Evolutionary conservation across 2,113 vertebrate species (phyloP).

Genomic region (Aegotheles bennettii): DNA sequence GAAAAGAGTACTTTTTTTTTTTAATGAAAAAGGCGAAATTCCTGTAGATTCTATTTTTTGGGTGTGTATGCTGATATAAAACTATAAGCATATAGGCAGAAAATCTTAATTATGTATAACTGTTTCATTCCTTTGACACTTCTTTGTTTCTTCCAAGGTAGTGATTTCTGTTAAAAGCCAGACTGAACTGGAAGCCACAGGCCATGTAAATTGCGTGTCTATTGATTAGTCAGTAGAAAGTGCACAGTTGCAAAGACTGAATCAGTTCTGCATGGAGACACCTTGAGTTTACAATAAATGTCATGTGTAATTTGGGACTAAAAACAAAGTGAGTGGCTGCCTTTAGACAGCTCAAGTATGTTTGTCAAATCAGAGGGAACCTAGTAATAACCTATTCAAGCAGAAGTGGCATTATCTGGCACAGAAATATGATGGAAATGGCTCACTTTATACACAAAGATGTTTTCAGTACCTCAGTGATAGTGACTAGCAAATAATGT

Average conservation of each 20-base stretch:
- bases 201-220: conserved; percentile 12
- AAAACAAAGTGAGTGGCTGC: background rate
- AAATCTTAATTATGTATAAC: background rate
- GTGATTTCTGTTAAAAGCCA: conserved; percentile 8
- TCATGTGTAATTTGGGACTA: conserved; percentile 27
- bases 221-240: conserved; percentile 41
- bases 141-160: background rate
- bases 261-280: conserved; percentile 5
- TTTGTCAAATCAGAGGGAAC: background rate
- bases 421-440: background rate
- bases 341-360: conserved; percentile 13
- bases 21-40: background rate
- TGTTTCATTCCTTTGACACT: background rate
- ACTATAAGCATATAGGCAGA: background rate
- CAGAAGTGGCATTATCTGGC: background rate
- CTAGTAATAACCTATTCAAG: conserved; percentile 2
- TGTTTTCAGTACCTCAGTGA: background rate
- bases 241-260: background rate
- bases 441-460: background rate
- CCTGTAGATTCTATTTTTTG: background rate
- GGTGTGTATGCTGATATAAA: background rate
- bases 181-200: background rate
- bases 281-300: conserved; percentile 46
- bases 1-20: background rate
- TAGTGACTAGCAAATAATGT: background rate